Evolutionary conservation across 2,113 vertebrate species (phyloP), one percentile per base, ranked within the genome.

Genomic region (Forbesichthys papilliferus): DNA sequence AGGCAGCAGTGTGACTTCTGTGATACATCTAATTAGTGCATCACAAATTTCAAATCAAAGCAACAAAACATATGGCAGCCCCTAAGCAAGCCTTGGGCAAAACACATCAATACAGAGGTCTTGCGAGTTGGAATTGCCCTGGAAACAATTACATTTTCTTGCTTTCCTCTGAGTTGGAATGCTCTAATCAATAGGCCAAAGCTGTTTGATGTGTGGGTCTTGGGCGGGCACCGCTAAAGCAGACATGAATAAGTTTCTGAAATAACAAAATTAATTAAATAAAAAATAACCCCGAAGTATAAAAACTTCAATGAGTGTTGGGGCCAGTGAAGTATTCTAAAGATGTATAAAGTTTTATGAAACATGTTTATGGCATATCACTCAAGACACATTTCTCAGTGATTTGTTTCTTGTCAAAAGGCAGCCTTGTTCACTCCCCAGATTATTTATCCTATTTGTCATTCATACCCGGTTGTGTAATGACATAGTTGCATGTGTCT

Each of bases 151-250:
- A 5, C 3, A 34, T 70, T 68, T 74, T 61, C 57, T 74, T 64
- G 47, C 48, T 74, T 68, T 63, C 16, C 52, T 62, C 48, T 11
- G 16, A 75, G 67, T 61, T 64, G 18, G 48, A 64, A 65, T 49
- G 4, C 48, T 71, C 11, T 47, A 72, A 82, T 85, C 81, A 77
- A 78, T 75, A 75, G 76, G 69, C 67, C 69, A 64, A 61, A 16
- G 18, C 51, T 66, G 65, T 73, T 82, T 75, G 54, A 71, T 64
- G 69, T 74, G 65, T 63, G 20, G 54, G 33, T 68, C 47, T 83
- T 83, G 83, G 73, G 76, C 56, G 69, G 62, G 34, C 46, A 51
- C 18, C 54, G 60, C 55, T 70, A 59, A 55, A 79, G 54, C 69
- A 59, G 36, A 68, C 49, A 70, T 53, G 60, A 82, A 76, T 64